Conservation (phyloP, 2,888 invertebrate species). For the Nebria salina region DNA sequence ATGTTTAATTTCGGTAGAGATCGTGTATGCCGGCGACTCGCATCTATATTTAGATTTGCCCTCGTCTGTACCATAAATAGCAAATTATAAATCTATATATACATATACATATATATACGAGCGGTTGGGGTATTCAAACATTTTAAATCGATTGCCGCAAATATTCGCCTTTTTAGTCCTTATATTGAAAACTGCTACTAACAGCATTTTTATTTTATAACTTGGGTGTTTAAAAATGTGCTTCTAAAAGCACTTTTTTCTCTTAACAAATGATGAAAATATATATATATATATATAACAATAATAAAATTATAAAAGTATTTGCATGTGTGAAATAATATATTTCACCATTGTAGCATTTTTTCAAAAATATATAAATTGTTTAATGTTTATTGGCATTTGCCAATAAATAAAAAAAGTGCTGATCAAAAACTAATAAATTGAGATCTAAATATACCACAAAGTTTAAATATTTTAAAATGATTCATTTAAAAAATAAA, state of each 20-base stretch:
- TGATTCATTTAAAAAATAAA: background rate
- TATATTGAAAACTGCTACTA: background rate
- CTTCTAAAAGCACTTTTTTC: no score
- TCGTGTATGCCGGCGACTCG: constrained; percentile 30
- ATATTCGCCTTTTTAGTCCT: background rate
- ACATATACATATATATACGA: background rate
- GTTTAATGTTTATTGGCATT: background rate
- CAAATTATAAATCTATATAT: background rate
- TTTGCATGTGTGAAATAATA: background rate
- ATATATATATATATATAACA: no score
- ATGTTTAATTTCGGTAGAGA: constrained; percentile 39
- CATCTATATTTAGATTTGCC: background rate
- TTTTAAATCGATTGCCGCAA: constrained; percentile 18
- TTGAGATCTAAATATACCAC: background rate
- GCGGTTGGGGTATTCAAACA: background rate
- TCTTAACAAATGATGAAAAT: no score
- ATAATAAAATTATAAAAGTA: no score
- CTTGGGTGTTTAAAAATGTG: no score
- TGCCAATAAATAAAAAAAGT: background rate
- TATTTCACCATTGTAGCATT: background rate
- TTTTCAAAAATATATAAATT: background rate
- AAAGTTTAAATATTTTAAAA: background rate
- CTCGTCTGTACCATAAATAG: background rate
- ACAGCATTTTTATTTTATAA: no score
- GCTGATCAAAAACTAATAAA: background rate